Conservation (phyloP, 2,888 invertebrate genomes). For the Zele albiditarsus region DNA sequence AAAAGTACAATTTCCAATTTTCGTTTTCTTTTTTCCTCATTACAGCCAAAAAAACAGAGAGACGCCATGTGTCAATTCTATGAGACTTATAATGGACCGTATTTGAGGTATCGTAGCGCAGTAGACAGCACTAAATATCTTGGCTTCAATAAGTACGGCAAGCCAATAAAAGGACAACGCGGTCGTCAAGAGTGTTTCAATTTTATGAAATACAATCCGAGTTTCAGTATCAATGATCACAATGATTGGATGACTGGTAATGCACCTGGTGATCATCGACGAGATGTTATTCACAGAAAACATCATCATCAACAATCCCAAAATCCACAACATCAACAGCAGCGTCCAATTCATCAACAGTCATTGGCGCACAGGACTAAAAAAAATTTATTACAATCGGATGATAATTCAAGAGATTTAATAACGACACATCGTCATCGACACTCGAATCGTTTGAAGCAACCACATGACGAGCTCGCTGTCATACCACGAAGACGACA, state of each 20-base stretch:
- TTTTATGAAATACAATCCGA: conserved; percentile 78
- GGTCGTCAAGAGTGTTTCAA: conserved; percentile 77
- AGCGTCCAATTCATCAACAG: conserved; percentile 43
- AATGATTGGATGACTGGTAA: conserved; percentile 76
- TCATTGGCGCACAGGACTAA: conserved; percentile 48
- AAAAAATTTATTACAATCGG: conserved; percentile 50
- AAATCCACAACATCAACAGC: conserved; percentile 39
- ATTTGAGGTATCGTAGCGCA: conserved; percentile 79
- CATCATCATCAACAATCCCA: conserved; percentile 30
- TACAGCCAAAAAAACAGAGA: conserved; percentile 77
- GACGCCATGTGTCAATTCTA: conserved; percentile 79
- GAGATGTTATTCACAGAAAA: conserved; percentile 42
- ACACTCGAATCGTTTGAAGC: conserved; percentile 67
- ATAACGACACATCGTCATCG: conserved; percentile 66
- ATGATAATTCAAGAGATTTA: conserved; percentile 49
- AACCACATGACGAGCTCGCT: conserved; percentile 56
- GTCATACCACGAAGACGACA: conserved; percentile 62
- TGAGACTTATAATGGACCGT: conserved; percentile 79
- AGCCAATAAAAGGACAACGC: conserved; percentile 73
- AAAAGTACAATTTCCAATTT: not conserved
- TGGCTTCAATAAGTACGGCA: conserved; percentile 79
- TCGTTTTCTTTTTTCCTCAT: conserved; percentile 65
- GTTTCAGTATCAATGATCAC: conserved; percentile 78
- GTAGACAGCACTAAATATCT: conserved; percentile 77
- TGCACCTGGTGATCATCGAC: conserved; percentile 54